Evolutionary conservation across 2,797 vertebrate genomes (phyloP).

Genomic region (Poliocrania exsul): DNA sequence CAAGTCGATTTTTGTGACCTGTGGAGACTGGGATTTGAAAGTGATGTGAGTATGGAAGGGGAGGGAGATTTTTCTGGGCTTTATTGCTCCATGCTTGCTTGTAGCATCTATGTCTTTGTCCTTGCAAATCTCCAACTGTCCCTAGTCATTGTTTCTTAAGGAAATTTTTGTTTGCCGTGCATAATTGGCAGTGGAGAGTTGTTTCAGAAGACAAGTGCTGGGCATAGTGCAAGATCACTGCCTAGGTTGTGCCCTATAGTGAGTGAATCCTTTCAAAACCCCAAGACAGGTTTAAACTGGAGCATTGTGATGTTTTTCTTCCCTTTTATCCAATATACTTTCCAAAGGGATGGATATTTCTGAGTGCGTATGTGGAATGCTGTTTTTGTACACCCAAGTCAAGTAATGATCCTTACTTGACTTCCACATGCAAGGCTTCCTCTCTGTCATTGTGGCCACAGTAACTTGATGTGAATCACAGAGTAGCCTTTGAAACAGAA

Average conservation of each 20-base stretch:
- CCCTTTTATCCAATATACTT: neutral
- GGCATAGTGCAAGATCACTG: neutral
- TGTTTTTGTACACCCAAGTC: neutral
- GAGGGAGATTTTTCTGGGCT: conserved; percentile 16
- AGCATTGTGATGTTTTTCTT: neutral
- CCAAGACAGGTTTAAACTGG: neutral
- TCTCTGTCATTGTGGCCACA: neutral
- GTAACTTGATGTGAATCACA: neutral
- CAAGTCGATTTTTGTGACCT: conserved; percentile 88
- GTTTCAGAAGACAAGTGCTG: neutral
- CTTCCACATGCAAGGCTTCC: neutral
- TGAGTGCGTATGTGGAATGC: neutral
- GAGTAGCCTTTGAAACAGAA: neutral
- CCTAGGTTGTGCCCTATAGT: neutral
- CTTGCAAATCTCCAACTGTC: neutral
- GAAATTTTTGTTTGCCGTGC: neutral
- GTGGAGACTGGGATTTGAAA: conserved; percentile 88
- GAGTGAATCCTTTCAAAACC: neutral
- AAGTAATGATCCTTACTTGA: neutral
- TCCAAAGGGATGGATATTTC: neutral
- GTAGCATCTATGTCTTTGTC: conserved; percentile 56
- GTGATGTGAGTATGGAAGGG: conserved; percentile 83
- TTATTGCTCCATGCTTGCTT: conserved; percentile 9
- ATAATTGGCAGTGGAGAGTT: neutral
- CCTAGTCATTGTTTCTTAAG: neutral